Conservation (phyloP, 2,797 vertebrate species). For the Hyperoplus immaculatus region DNA sequence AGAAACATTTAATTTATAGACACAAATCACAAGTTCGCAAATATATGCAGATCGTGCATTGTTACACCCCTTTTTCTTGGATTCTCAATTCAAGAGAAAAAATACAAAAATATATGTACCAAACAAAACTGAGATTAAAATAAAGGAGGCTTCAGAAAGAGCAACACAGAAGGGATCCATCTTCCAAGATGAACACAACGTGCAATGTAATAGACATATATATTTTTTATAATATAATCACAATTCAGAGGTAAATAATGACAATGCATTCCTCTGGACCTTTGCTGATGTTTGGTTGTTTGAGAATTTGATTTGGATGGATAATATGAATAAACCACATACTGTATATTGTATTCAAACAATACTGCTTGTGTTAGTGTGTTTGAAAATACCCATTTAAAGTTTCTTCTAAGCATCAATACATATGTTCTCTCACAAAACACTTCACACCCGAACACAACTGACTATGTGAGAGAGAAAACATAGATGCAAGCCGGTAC, state of each 20-base stretch:
- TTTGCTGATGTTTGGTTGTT: background rate
- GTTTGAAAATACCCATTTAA: conserved; percentile 24
- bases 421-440: conserved; percentile 5
- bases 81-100: too few relatives aligned
- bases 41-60: too few relatives aligned
- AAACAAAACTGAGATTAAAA: background rate
- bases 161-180: background rate
- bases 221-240: background rate
- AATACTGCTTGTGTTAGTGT: conserved; percentile 24
- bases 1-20: too few relatives aligned
- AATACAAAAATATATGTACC: background rate
- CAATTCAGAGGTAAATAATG: background rate
- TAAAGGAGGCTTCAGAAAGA: background rate
- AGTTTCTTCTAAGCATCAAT: background rate
- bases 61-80: background rate
- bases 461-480: conserved; percentile 8
- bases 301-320: conserved; percentile 12
- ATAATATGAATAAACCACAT: conserved; percentile 1
- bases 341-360: conserved; percentile 18
- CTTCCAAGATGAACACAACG: background rate
- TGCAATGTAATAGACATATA: background rate
- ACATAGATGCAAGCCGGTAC: conserved; percentile 8
- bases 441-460: conserved; percentile 16
- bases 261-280: background rate
- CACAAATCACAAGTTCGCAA: too few relatives aligned